phyloP scores from a whole-genome alignment of 1,140 invertebrate genomes.

The Diorhabda carinulata region DNA sequence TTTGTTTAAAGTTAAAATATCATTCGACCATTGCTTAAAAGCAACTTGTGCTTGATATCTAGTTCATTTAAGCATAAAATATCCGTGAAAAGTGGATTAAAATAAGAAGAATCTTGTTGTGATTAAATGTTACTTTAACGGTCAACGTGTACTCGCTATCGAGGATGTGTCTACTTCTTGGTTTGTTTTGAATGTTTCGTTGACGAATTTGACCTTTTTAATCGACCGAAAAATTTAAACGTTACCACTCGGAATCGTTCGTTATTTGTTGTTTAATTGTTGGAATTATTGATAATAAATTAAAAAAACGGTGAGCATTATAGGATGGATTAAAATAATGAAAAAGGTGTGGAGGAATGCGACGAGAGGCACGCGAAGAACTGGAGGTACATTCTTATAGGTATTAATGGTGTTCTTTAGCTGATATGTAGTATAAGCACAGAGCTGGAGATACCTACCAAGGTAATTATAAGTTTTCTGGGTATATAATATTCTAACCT shows the following conservation, averaged over 20 bases:
- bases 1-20: neutral
- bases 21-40: neutral
- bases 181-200: neutral
- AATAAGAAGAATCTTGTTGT: neutral
- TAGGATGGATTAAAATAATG: conserved; percentile 3
- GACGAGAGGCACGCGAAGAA: conserved; percentile 17
- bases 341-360: conserved; percentile 11
- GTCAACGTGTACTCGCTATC: conserved; percentile 1
- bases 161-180: neutral
- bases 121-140: neutral
- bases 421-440: conserved; percentile 12
- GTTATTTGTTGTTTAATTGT: neutral
- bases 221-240: neutral
- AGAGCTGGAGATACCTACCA: conserved; percentile 16
- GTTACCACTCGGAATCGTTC: neutral
- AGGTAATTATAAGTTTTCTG: conserved; percentile 7
- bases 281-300: neutral
- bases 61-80: neutral
- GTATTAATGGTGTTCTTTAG: conserved; percentile 13
- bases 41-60: neutral
- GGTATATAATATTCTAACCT: neutral
- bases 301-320: neutral
- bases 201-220: neutral
- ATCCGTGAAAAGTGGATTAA: conserved; percentile 12
- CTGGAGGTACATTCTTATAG: conserved; percentile 4